phyloP scores from a whole-genome alignment of 2,888 invertebrate species.

The Dryadula phaetusa region DNA sequence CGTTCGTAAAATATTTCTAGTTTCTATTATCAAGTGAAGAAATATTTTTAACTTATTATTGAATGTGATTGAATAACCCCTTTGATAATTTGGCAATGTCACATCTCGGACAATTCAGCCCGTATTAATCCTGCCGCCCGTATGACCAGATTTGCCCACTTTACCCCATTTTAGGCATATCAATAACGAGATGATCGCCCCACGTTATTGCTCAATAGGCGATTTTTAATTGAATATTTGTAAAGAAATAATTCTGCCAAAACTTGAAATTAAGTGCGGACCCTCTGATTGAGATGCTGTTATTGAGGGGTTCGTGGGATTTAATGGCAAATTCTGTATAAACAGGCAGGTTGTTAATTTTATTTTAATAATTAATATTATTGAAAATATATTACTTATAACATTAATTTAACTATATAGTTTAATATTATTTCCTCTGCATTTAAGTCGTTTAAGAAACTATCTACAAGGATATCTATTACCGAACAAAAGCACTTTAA shows the following conservation, averaged over 20 bases:
- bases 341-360: constrained; percentile 19
- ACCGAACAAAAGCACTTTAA: constrained; percentile 58
- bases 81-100: constrained; percentile 62
- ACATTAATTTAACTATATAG: too few relatives aligned
- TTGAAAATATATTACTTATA: not conserved
- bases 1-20: too few relatives aligned
- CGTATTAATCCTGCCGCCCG: constrained; percentile 76
- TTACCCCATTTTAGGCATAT: constrained; percentile 81
- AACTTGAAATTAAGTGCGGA: constrained; percentile 58
- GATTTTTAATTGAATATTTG: constrained; percentile 78
- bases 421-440: not conserved
- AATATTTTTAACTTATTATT: constrained; percentile 31
- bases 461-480: constrained; percentile 6
- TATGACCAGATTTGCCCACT: constrained; percentile 75
- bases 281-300: constrained; percentile 47
- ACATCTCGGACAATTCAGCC: constrained; percentile 60
- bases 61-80: constrained; percentile 47
- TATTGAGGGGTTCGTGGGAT: constrained; percentile 42
- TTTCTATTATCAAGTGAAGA: constrained; percentile 16
- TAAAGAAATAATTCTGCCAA: constrained; percentile 68
- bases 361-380: not conserved
- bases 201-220: constrained; percentile 65
- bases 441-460: not conserved
- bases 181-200: constrained; percentile 77
- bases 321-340: constrained; percentile 49